Base-by-base conservation (phyloP, 2,797 vertebrate genomes). In the Selene dorsalis region DNA sequence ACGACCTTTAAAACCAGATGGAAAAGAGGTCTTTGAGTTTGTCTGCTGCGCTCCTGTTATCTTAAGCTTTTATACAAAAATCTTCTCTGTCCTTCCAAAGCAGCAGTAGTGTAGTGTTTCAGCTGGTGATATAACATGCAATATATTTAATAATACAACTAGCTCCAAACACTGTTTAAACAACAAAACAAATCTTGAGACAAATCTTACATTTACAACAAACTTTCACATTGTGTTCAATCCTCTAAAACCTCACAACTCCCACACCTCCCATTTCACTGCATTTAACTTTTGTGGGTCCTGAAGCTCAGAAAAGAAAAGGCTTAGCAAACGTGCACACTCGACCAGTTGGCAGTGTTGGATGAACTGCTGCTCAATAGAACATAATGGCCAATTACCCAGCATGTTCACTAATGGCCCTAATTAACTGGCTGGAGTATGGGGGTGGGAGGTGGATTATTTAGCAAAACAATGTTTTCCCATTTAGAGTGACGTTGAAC, bases 341-440 rank as follows among this genome's bases (percentile, higher is more conserved):
- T 79, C 50, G 59, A 85, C 76, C 78, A 77, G 79, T 86, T 72
- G n/a, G 74, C 82, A 77, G 59, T 70, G 75, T 52, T 88, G 84
- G 84, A 89, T 78, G 69, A 85, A 85, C 83, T 78, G 70, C 79
- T 84, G 82, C 85, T 91, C 87, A 84, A 79, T 81, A 77, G 79
- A 88, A 89, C 86, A 77, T 92, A 90, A 93, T 92, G 86, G 85
- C 85, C 90, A 92, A 92, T 93, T 92, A 93, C 79, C 71, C 77
- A 68, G 83, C 85, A 84, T 88, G 87, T 83, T 75, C 74, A n/a
- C 82, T 93, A 93, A 94, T 92, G 85, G 84, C 58, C 68, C 78
- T 73, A 87, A 91, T 90, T 91, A 94, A 88, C 84, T 73, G 79
- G 75, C 75, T 79, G 66, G 75, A 83, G 72, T 79, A 79, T 59